Evolutionary conservation across 2,888 invertebrate genomes (phyloP), one percentile per base, ranked within the genome.

Genomic region (Melieria crassipennis): DNA sequence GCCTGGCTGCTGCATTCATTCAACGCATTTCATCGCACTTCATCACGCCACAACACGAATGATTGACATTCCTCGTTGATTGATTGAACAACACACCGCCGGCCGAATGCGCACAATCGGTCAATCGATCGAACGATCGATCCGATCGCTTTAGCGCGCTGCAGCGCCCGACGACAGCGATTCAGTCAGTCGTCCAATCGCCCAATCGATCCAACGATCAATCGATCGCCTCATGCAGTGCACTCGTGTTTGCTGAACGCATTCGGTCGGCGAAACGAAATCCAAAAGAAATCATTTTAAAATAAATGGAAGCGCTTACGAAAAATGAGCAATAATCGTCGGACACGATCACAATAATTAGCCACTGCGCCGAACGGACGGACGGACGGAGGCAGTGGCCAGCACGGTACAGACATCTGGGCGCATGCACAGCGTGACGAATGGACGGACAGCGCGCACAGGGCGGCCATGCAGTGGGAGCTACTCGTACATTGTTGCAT

Each of bases 291-390:
- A 46, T 46, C 45, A 7, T 52, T 81, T 83, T 82, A 80, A 82
- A 82, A 81, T 82, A 81, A 80, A 81, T 81, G 80, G 81, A 78
- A 81, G 78, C 74, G 75, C 76, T 77, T 76, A 76, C 70, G 68
- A 57, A 65, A 63, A 65, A 72, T 72, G 71, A 55, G 48, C 72
- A 58, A 30, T 65, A 70, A 73, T 69, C 70, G 50, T 60, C 30
- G 66, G 61, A 67, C 75, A 71, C 67, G 69, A 70, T 74, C 74
- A 72, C 67, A 70, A 72, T 70, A 74, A 74, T 74, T 72, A 74
- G 16, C 48, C 43, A 16, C 9, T 16, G 7, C 10, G 30, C 16
- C 43, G n/a, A 9, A 43, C 7, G 64, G 43, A 55, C 6, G 6
- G 7, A 55, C 16, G n/a, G 7, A 16, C 30, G 43, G 30, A 13